Evolutionary conservation across 2,113 vertebrate genomes (phyloP), one percentile per base, ranked within the genome.

Genomic region (Tamias sibiricus): DNA sequence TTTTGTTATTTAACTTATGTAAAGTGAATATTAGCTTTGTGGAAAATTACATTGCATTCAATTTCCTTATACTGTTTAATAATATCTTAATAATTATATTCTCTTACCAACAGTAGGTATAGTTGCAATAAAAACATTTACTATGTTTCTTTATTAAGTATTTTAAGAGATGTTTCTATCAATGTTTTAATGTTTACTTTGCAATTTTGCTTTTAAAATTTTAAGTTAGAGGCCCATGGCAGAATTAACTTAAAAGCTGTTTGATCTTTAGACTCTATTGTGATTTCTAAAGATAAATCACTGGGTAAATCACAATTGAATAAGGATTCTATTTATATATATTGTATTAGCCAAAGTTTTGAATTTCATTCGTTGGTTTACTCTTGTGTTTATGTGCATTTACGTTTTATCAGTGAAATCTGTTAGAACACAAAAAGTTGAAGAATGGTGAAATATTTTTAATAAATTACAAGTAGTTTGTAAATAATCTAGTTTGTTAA

Each of bases 151-250:
- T 95, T 95, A 95, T 64, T 95, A 82, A 80, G 91, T 94, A 57
- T 72, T 98, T 94, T 47, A 26, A 90, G 79, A 80, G 89, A 94
- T 95, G 47, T 94, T 96, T 72, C 59, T 91, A 66, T 59, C 82
- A 97, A 81, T 84, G 96, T 77, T 90, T 94, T 95, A 87, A 91
- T 86, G 89, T 14, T 44, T 90, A 94, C 52, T 95, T 96, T 97
- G 62, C 30, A 90, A 95, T 97, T 89, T 87, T 89, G 88, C 77
- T 96, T 95, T 66, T 83, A 94, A 86, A 40, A 52, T 77, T 35
- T 82, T 90, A 77, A 81, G 10, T 76, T 87, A 79, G 32, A 74
- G 16, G 94, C 32, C 42, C 42, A 93, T 7, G n/a, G 87, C 44
- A 75, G 52, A 97, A 79, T 90, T 95, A 92, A 97, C 87, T 94